phyloP scores from a whole-genome alignment of 30 jellyfish, hydroid and myxozoan species.

The Hydractinia symbiolongicarpus region DNA sequence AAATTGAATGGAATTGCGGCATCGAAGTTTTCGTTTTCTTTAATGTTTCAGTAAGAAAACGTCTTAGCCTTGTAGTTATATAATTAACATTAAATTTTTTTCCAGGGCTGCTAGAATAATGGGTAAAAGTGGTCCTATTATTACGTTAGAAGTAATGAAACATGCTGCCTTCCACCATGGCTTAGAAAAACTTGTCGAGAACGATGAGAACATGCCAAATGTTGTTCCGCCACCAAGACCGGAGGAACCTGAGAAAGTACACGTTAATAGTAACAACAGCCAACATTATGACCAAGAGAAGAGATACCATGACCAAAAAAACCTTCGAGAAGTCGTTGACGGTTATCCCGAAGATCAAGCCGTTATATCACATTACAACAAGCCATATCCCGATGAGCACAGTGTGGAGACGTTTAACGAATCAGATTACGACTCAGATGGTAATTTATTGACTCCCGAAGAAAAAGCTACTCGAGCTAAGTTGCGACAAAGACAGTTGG shows the following conservation, averaged over 20 bases:
- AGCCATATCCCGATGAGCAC: background rate
- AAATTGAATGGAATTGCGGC: no score
- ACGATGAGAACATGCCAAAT: background rate
- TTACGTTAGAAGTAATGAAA: constrained; percentile 61
- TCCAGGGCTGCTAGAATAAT: constrained; percentile 85
- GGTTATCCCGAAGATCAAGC: no score
- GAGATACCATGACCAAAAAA: background rate
- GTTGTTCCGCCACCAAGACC: background rate
- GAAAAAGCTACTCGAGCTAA: constrained; percentile 66
- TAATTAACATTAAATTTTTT: background rate
- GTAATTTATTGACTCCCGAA: constrained; percentile 39
- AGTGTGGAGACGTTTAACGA: background rate
- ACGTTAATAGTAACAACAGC: no score
- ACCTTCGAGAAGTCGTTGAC: no score
- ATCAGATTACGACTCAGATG: constrained; percentile 37
- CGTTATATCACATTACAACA: no score
- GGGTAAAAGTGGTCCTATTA: constrained; percentile 84
- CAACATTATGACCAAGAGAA: background rate
- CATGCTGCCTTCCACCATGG: constrained; percentile 95
- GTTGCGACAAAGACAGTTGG: constrained; percentile 50
- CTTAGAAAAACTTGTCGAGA: constrained; percentile 51
- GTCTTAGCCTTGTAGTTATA: no score
- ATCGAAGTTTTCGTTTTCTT: no score
- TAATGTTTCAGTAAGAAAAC: no score
- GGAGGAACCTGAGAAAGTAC: no score